Conservation (phyloP, 2,113 vertebrate species). For the Phrynocephalus versicolor region DNA sequence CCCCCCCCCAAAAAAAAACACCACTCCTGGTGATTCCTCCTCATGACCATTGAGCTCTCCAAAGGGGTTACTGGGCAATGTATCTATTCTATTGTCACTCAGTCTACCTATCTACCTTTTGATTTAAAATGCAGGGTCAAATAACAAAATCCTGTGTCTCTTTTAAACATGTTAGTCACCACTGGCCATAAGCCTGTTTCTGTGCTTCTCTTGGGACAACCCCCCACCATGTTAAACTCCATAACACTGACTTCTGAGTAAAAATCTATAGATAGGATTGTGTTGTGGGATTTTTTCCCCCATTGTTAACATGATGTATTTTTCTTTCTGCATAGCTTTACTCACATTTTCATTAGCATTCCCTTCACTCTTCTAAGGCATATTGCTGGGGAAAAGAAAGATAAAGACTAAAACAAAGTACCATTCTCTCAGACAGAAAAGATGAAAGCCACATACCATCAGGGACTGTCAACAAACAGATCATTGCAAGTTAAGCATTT, state of each 20-base stretch:
- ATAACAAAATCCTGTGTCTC: conserved; percentile 34
- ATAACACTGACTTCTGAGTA: neutral
- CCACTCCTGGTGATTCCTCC: too few species aligned
- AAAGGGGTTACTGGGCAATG: too few species aligned
- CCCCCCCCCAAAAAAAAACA: too few species aligned
- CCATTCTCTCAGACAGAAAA: conserved; percentile 38
- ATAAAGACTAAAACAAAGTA: conserved; percentile 44
- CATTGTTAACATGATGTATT: conserved; percentile 39
- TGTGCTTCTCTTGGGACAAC: neutral
- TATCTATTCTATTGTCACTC: too few species aligned
- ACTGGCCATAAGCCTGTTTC: conserved; percentile 20
- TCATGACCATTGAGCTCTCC: too few species aligned
- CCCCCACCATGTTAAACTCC: neutral
- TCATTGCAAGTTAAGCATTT: conserved; percentile 58
- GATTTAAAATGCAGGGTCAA: neutral
- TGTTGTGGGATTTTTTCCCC: conserved; percentile 32
- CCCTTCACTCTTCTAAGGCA: conserved; percentile 60
- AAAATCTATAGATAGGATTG: too few species aligned
- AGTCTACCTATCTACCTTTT: too few species aligned
- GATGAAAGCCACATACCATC: conserved; percentile 47
- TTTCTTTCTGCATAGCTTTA: conserved; percentile 53
- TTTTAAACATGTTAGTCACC: conserved; percentile 65
- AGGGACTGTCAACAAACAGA: conserved; percentile 50
- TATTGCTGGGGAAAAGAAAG: conserved; percentile 40
- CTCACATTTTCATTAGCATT: conserved; percentile 60